Conservation (phyloP, 2,888 invertebrate species). For the Pachliopta kotzebuea region DNA sequence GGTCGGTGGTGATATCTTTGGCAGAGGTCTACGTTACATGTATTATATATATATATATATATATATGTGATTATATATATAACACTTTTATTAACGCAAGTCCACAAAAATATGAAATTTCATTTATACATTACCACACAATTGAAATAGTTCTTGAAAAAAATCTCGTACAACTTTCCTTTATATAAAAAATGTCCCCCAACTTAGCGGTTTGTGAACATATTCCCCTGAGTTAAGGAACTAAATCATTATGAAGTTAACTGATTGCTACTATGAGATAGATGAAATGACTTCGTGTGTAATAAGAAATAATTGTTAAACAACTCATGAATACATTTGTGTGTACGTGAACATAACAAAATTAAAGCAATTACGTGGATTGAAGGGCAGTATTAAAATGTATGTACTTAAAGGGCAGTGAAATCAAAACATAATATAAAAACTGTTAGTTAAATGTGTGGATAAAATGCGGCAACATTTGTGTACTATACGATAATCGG, state of each 20-base stretch:
- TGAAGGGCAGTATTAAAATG: no score
- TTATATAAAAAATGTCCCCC: neutral
- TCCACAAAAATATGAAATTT: no score
- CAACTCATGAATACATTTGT: slow-evolving; percentile 26
- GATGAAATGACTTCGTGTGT: slow-evolving; percentile 29
- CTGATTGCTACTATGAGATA: slow-evolving; percentile 36
- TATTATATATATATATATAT: no score
- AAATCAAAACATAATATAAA: no score
- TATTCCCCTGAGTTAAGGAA: slow-evolving; percentile 26
- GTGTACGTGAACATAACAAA: slow-evolving; percentile 28
- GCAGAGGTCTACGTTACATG: no score
- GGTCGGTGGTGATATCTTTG: no score
- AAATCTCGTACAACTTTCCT: neutral
- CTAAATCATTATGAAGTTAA: slow-evolving; percentile 36
- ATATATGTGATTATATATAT: no score
- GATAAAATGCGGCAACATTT: neutral
- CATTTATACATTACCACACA: neutral
- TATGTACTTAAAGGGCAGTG: no score
- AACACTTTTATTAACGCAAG: no score
- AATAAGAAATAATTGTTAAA: slow-evolving; percentile 25
- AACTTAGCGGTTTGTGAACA: neutral
- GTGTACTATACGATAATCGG: neutral
- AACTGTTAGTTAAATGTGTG: neutral
- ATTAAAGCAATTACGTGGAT: no score
- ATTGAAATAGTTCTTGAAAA: neutral